phyloP scores from a whole-genome alignment of 1,140 invertebrate genomes.

The Condylostylus longicornis region DNA sequence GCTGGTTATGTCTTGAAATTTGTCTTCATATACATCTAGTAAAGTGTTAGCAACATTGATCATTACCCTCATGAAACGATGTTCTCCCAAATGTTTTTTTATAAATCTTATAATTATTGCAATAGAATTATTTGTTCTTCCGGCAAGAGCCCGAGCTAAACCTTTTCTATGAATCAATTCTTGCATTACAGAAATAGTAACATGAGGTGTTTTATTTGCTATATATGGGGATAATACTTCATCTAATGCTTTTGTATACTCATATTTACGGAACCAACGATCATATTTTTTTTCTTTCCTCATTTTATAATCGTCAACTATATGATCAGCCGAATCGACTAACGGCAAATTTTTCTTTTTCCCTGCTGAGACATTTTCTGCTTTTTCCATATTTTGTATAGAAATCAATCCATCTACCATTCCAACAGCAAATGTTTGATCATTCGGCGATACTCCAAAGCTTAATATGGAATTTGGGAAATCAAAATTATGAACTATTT shows the following conservation, averaged over 20 bases:
- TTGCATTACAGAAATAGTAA: conserved; percentile 63
- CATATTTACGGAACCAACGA: conserved; percentile 57
- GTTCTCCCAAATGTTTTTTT: conserved; percentile 55
- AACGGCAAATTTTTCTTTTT: conserved; percentile 26
- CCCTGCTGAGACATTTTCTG: conserved; percentile 5
- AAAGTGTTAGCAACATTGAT: conserved; percentile 57
- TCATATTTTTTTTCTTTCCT: conserved; percentile 48
- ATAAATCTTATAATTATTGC: conserved; percentile 57
- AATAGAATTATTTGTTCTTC: conserved; percentile 50
- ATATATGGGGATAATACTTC: conserved; percentile 46
- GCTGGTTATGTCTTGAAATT: conserved; percentile 38
- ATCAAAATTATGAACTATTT: conserved; percentile 73
- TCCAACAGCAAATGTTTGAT: conserved; percentile 73
- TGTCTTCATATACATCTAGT: conserved; percentile 55
- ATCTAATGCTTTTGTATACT: conserved; percentile 68
- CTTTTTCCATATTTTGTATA: conserved; percentile 56
- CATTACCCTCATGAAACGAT: conserved; percentile 54
- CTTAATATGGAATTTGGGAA: conserved; percentile 84
- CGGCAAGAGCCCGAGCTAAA: conserved; percentile 51
- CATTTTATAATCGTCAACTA: conserved; percentile 34
- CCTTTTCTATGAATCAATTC: conserved; percentile 66
- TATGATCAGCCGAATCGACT: conserved; percentile 35
- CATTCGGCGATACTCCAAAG: conserved; percentile 61
- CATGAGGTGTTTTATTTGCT: conserved; percentile 50
- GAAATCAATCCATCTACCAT: conserved; percentile 87